Evolutionary conservation across 2,888 invertebrate genomes (phyloP), one percentile per base, ranked within the genome.

Genomic region (Cryptosula pallasiana): DNA sequence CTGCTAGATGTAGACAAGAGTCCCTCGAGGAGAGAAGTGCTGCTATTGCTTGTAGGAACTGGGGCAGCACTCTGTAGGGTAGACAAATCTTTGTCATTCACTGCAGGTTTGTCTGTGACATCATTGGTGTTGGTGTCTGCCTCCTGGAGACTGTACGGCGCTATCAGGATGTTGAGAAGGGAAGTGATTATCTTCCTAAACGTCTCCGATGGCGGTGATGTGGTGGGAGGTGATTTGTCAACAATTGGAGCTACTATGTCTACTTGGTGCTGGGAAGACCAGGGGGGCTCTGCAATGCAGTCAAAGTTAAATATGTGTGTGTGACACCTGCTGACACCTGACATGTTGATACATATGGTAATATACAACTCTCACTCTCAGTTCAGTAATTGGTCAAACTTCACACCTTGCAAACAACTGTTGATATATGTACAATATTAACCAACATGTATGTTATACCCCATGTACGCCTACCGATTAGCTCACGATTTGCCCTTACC

Each of bases 211-310:
- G 63, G 63, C 32, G 63, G 9, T 9, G 63, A 3, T 13, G 34
- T 32, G 9, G 32, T 2, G 9, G 63, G 63, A 16, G 63, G 27
- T 13, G 34, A 20, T 32, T 29, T 63, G 9, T 63, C 34, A 13
- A 32, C 32, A 32, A 9, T n/a, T 9, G 20, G 27, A 25, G 63
- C 27, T 9, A 70, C 35, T 3, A 70, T 36, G 16, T 70, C 70
- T 36, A 70, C 70, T 54, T 36, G 70, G 27, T 70, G 70, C 25
- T 70, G 70, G 1, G 70, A 36, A 9, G 70, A 70, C 70, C 70
- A 70, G 5, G 70, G 32, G 3, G 70, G 70, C 45, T 70, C 70
- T 70, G 45, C 23, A 70, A 69, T 5, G n/a, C n/a, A n/a, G n/a
- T n/a, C n/a, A n/a, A n/a, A n/a, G n/a, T n/a, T n/a, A n/a, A n/a